Evolutionary conservation across 1,140 invertebrate genomes (phyloP), one percentile per base, ranked within the genome.

Genomic region (Euura saliciscinereae): DNA sequence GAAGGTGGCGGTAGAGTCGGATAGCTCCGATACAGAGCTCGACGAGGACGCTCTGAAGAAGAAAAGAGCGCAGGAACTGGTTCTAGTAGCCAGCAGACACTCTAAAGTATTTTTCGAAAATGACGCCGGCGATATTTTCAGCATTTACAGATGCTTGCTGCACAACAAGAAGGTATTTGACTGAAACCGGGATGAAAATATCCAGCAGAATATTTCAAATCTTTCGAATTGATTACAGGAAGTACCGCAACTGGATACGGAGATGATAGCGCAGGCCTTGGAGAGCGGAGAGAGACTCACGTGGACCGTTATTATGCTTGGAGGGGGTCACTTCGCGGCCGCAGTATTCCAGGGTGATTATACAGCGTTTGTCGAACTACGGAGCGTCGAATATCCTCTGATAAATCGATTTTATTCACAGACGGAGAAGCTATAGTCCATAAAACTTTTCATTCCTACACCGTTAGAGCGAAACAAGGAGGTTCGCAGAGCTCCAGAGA

Each of bases 381-480:
- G 28, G 59, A 71, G 28, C 64, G 46, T n/a, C 66, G 42, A 13
- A 70, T 46, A 44, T 44, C 6, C 66, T 69, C 28, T 71, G 45
- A 51, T 74, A 44, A 51, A 51, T 51, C 46, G 74, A 13, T 5
- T 46, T 76, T 8, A n/a, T 70, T 75, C 77, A 42, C 73, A 89
- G 91, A 90, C 66, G 84, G 84, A 5, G 85, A 91, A 75, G 83
- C 90, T 2, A 78, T 94, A n/a, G 83, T 90, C 2, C 96, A 97
- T 81, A 97, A 97, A 86, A 96, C 96, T 2, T 93, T 95, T 79
- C 96, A 97, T 85, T 93, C 92, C 66, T 98, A 98, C 81, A 95
- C 95, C 4, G 94, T 96, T 1, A 83, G 95, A 68, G 91, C 94
- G 0, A 95, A 95, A 66, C 94, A 97, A 83, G 96, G 96, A 1